Conservation (phyloP, 2,797 vertebrate species). For the Myotis planiceps region DNA sequence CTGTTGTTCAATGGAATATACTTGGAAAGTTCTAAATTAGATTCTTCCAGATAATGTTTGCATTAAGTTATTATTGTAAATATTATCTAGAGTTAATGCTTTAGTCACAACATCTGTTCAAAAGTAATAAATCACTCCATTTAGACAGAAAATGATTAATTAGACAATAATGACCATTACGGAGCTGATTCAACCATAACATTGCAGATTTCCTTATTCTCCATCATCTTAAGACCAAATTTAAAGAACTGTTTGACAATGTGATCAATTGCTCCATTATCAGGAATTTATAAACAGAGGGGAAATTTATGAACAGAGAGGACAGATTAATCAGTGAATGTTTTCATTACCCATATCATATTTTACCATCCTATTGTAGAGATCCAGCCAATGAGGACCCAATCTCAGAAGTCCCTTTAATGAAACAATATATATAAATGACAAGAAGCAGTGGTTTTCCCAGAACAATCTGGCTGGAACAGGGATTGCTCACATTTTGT, state of each 20-base stretch:
- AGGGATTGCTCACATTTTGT: not conserved
- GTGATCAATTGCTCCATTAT: slow-evolving; percentile 35
- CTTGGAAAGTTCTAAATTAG: slow-evolving; percentile 43
- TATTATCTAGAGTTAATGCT: slow-evolving; percentile 10
- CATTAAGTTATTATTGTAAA: slow-evolving; percentile 13
- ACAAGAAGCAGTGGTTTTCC: not conserved
- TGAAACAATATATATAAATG: not conserved
- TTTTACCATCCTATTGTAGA: not conserved
- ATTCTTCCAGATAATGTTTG: slow-evolving; percentile 11
- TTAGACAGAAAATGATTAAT: slow-evolving; percentile 47
- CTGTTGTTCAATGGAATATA: not conserved
- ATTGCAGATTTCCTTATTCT: not conserved
- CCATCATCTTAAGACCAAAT: not conserved
- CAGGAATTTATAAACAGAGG: slow-evolving; percentile 31
- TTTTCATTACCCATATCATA: not conserved
- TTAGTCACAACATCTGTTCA: slow-evolving; percentile 24
- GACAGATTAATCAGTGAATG: not conserved
- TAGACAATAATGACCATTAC: not conserved
- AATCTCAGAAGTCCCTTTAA: not conserved
- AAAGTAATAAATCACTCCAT: slow-evolving; percentile 37
- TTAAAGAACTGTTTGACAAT: slow-evolving; percentile 44
- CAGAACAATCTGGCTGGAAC: not conserved
- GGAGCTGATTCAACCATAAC: slow-evolving; percentile 7
- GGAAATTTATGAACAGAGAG: slow-evolving; percentile 31
- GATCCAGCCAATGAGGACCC: not conserved